phyloP scores from a whole-genome alignment of 2,888 invertebrate genomes.

The Anticlea derivata region DNA sequence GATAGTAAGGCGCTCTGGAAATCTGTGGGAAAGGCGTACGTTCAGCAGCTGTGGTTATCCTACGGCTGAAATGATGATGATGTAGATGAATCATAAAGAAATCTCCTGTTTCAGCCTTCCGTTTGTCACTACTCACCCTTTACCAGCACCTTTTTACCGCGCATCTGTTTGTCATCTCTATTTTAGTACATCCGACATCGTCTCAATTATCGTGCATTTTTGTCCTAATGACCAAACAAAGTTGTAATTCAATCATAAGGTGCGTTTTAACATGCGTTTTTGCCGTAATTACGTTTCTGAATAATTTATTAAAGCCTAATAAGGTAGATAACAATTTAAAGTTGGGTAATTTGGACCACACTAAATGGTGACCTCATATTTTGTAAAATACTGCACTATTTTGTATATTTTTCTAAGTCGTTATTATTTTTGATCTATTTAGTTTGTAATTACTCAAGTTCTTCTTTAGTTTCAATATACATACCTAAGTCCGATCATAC shows the following conservation, averaged over 20 bases:
- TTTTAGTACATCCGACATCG: conserved; percentile 70
- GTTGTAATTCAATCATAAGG: conserved; percentile 64
- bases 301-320: conserved; percentile 63
- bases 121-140: conserved; percentile 28
- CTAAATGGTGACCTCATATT: conserved; percentile 21
- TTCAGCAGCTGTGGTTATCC: no score
- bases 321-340: conserved; percentile 47
- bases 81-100: background rate
- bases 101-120: background rate
- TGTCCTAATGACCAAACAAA: conserved; percentile 60
- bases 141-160: conserved; percentile 48
- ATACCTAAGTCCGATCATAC: no score
- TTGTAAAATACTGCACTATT: conserved; percentile 7
- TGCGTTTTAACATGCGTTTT: conserved; percentile 49
- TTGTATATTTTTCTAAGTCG: background rate
- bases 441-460: no score
- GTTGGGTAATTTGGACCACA: conserved; percentile 35
- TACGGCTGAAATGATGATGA: no score
- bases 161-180: conserved; percentile 80
- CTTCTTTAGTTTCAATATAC: no score
- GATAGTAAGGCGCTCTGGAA: no score
- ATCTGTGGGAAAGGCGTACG: no score
- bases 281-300: conserved; percentile 59
- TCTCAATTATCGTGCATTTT: conserved; percentile 71
- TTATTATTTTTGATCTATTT: no score